Conservation (phyloP, 1,140 invertebrate genomes). For the Ips nitidus region DNA sequence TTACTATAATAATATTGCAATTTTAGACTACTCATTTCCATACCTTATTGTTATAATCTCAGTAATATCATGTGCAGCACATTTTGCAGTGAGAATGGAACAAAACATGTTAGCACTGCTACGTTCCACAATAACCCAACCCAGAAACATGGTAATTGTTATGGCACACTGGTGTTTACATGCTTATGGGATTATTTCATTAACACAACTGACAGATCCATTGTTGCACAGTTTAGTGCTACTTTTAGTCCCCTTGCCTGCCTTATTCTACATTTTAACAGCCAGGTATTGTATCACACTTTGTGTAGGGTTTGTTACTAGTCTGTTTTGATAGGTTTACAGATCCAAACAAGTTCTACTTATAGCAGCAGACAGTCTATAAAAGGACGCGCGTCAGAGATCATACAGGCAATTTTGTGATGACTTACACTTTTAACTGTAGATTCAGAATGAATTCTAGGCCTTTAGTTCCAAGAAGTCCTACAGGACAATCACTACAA, state of each 20-base stretch:
- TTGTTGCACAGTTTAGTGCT: slow-evolving; percentile 69
- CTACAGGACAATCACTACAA: background rate
- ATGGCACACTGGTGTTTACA: slow-evolving; percentile 91
- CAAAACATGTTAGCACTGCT: slow-evolving; percentile 80
- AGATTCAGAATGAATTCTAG: background rate
- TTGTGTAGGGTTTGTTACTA: background rate
- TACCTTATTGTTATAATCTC: slow-evolving; percentile 93
- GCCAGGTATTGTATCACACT: slow-evolving; percentile 52
- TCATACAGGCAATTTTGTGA: too few species aligned
- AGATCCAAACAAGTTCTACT: slow-evolving; percentile 74
- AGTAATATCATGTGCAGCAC: slow-evolving; percentile 88
- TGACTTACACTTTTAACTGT: too few species aligned
- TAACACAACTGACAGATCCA: slow-evolving; percentile 72
- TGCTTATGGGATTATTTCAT: slow-evolving; percentile 86
- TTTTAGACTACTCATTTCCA: slow-evolving; percentile 93
- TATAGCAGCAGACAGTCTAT: slow-evolving; percentile 24
- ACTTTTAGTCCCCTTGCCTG: slow-evolving; percentile 83
- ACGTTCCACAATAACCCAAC: slow-evolving; percentile 74
- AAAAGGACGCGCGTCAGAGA: too few species aligned
- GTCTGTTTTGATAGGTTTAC: slow-evolving; percentile 67
- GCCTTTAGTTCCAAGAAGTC: background rate
- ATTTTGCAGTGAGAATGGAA: slow-evolving; percentile 86
- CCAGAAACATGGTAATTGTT: slow-evolving; percentile 78
- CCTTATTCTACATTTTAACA: slow-evolving; percentile 91
- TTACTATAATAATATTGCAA: too few species aligned